Evolutionary conservation across 2,797 vertebrate genomes (phyloP), one percentile per base, ranked within the genome.

Genomic region (Liparis tanakae): DNA sequence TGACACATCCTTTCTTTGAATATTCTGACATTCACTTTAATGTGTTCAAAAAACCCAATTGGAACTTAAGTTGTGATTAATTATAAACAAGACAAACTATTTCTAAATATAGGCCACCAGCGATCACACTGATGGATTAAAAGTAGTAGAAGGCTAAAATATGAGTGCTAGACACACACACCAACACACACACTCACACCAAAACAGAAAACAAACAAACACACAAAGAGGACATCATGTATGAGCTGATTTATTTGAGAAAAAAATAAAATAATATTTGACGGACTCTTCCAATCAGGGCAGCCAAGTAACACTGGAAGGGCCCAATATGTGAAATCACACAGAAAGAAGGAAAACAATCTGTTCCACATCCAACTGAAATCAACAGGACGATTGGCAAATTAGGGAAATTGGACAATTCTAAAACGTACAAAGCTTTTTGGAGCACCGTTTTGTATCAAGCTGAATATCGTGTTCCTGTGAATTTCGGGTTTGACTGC

Each of bases 301-400:
- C 41, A 66, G 68, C 64, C 50, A 72, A 62, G 22, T 51, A 56
- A n/a, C 60, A 61, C 57, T 67, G 72, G 53, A 73, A 67, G 25
- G 39, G 55, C 41, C 14, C 62, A 68, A 76, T 55, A 67, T 67
- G 33, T 22, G 54, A 36, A 76, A 72, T 36, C 70, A 34, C 43
- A 6, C 54, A 58, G 36, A 58, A 76, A 30, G 5, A 22, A 6
- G 20, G 15, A 37, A 8, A 61, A 64, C 62, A 63, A 67, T 74
- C 41, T 78, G 59, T 63, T 86, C 18, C 67, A 53, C 60, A 85
- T 84, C 43, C 39, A 69, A 15, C 22, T 67, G 6, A 59, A 67
- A 36, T 66, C 17, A 69, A 41, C 25, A 67, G 44, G 14, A 36
- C 43, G 20, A 17, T 50, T 34, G 57, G 55, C n/a, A 66, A 60